Base-by-base conservation (phyloP, 30 jellyfish, hydroid and myxozoan genomes). In the Hydractinia symbiolongicarpus region DNA sequence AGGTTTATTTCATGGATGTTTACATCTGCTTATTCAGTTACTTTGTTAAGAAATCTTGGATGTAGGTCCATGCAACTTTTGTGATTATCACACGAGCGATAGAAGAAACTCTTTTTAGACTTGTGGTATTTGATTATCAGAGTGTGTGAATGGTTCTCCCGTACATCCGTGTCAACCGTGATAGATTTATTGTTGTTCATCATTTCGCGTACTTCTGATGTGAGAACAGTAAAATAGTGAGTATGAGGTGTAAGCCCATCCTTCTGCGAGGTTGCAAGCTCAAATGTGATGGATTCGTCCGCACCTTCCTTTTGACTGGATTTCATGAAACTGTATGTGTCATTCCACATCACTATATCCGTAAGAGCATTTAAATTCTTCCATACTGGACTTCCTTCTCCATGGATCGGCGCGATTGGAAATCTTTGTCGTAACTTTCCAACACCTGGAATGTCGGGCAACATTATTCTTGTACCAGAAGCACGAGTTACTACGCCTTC, bases 321-420 rank as follows among this genome's bases (percentile, higher is more conserved):
- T 71, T 73, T 72, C 76, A 88, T 88, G 89, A 66, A 78, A 0
- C 64, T 66, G 79, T 82, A 79, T 8, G 79, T 40, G 49, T 55
- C 74, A 17, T 89, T 89, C 50, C 85, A 68, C 93, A 90, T 70
- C 14, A 90, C 86, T 20, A 82, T 82, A 50, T 88, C 96, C 7
- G 67, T 79, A 61, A 88, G 72, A 8, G 96, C 96, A 50, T 78
- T 82, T 50, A 88, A 72, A 50, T 82, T 86, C 78, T 88, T 88
- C 92, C 93, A 88, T 66, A 88, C 88, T 14, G 93, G 71, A 8
- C 89, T 72, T 56, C 96, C 96, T 88, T 88, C 93, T 19, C 96
- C 96, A 60, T 88, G 69, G 9, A 88, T 83, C 9, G 96, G 96
- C 71, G 67, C 67, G 56, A 88, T 82, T 3, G 96, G 96, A 66